Evolutionary conservation across 2,113 vertebrate genomes (phyloP), one percentile per base, ranked within the genome.

Genomic region (Jacana jacana): DNA sequence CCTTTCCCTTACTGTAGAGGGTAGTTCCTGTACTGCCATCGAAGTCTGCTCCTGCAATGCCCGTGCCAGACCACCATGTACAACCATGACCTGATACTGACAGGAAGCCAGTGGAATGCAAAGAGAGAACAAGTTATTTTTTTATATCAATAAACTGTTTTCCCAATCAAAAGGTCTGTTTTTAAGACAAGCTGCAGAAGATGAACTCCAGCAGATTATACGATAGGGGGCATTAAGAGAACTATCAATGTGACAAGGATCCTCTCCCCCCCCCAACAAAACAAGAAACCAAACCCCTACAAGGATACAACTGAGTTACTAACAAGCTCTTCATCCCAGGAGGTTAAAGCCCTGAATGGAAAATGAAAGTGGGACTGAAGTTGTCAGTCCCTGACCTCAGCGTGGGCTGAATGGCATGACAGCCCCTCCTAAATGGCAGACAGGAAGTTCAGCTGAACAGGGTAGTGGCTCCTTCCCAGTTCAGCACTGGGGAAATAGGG

Each of bases 51-150:
- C 20, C 78, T 15, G 13, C 69, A 33, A 14, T 25, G 27, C 13
- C 20, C 0, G 2, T 30, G n/a, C 42, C 57, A 39, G 35, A 7
- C 17, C 11, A 31, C 13, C 17, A 2, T 5, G 0, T 2, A 0
- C 0, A 7, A 27, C 7, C 11, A 1, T 7, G 23, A 46, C 9
- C 14, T 51, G 23, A 8, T 0, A 11, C 0, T 14, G 27, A 2
- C 17, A 30, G 35, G 23, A 78, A 40, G 13, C 75, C 28, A 22
- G 11, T 3, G 18, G 48, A 76, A 77, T 3, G 58, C 14, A 42
- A 64, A 44, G 16, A 35, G 48, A 17, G 42, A 20, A 35, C 27
- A 31, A 17, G 58, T 39, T 11, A 28, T 6, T 13, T 81, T 31
- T 33, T 13, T 51, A 2, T 7, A 7, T 18, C 17, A 6, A 12